Percentiles rank a stretch among this genome's conserved stretches.
Conservation (phyloP, 1,140 invertebrate genomes). For the Temnothorax nylanderi region DNA sequence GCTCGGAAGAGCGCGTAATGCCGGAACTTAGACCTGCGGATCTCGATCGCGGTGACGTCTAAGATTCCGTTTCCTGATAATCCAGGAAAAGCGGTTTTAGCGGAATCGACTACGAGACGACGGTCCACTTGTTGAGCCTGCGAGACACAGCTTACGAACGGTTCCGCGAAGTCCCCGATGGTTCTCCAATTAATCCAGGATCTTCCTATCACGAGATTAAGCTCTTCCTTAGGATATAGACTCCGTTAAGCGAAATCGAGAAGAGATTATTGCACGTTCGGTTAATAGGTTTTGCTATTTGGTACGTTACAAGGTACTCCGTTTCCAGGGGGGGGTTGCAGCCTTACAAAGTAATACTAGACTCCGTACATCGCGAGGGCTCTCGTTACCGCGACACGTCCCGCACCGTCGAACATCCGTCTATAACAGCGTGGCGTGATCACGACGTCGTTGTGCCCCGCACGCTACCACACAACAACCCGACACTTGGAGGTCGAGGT, state of each 20-base stretch:
- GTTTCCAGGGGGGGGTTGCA: slow-evolving; percentile 45
- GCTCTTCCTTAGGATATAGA: not conserved
- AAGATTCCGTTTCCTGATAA: not conserved
- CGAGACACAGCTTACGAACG: not conserved
- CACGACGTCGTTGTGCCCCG: slow-evolving; percentile 10
- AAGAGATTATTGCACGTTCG: slow-evolving; percentile 20
- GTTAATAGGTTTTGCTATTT: slow-evolving; percentile 40
- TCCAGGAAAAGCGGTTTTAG: not conserved
- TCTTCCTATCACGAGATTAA: not conserved
- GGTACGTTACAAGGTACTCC: slow-evolving; percentile 69
- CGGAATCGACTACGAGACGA: not conserved
- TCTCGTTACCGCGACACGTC: slow-evolving; percentile 6
- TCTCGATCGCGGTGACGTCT: not conserved
- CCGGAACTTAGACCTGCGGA: not conserved
- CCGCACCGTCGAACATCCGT: not conserved
- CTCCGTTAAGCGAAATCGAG: not conserved
- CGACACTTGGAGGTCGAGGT: slow-evolving; percentile 67
- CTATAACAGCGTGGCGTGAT: slow-evolving; percentile 4
- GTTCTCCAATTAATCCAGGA: not conserved
- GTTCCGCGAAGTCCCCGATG: not conserved
- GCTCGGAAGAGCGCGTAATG: not conserved
- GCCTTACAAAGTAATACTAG: slow-evolving; percentile 56
- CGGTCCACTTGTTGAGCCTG: not conserved
- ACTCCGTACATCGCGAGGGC: not conserved
- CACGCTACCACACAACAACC: slow-evolving; percentile 12